phyloP scores from a whole-genome alignment of 2,888 invertebrate species.

The Arge pagana region DNA sequence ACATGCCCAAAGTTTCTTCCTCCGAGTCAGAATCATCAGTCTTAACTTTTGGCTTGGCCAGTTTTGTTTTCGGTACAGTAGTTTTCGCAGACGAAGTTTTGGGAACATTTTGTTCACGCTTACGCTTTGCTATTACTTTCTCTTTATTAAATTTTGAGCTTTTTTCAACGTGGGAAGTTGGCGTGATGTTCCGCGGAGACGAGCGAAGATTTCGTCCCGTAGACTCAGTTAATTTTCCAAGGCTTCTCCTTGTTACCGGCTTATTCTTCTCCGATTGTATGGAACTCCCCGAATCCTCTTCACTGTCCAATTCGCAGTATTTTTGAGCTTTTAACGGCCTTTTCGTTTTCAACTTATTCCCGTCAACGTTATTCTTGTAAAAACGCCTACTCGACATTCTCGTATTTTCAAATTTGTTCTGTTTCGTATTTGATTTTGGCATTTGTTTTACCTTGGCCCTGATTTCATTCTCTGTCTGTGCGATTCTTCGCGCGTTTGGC shows the following conservation, averaged over 20 bases:
- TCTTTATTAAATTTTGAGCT: constrained; percentile 35
- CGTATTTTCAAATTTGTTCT: constrained; percentile 43
- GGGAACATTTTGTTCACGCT: constrained; percentile 31
- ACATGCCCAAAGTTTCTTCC: constrained; percentile 67
- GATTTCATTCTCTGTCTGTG: constrained; percentile 65
- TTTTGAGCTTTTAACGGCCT: constrained; percentile 43
- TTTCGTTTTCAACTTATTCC: constrained; percentile 40
- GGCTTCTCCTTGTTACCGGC: constrained; percentile 43
- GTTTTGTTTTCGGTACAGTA: constrained; percentile 31
- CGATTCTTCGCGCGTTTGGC: constrained; percentile 67
- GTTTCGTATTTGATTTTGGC: constrained; percentile 16
- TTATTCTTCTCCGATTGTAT: constrained; percentile 41
- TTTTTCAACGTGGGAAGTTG: constrained; percentile 34
- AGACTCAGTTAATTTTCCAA: constrained; percentile 36
- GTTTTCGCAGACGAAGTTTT: constrained; percentile 31
- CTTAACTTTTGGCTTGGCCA: constrained; percentile 23
- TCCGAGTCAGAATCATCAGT: constrained; percentile 64
- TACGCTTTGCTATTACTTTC: constrained; percentile 35
- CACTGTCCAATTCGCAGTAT: constrained; percentile 49
- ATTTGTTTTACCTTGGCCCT: constrained; percentile 58
- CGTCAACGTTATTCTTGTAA: constrained; percentile 31
- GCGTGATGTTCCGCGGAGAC: constrained; percentile 38
- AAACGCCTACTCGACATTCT: constrained; percentile 28
- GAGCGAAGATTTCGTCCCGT: constrained; percentile 44
- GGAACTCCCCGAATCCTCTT: constrained; percentile 48